Evolutionary conservation across 2,113 vertebrate genomes (phyloP), one percentile per base, ranked within the genome.

Genomic region (Opisthocomus hoazin): DNA sequence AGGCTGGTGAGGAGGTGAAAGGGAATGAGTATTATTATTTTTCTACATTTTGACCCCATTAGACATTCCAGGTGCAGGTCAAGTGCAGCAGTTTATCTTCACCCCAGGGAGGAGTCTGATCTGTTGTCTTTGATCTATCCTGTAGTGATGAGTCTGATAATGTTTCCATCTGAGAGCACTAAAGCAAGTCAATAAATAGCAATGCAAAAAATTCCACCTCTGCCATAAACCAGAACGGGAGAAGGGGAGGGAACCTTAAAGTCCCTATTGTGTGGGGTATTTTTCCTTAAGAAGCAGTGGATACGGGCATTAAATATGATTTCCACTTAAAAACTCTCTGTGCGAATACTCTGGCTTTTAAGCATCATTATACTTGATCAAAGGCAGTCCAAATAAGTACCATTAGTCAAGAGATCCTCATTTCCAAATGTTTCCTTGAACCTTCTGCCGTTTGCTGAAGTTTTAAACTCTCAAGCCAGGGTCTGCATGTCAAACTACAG

Each of bases 81-180:
- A 96, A 96, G 96, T 95, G 92, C 92, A 95, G 81, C 80, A 57
- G 80, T 95, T 96, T 84, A 94, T 95, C 92, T 89, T 77, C 80
- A 58, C 80, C 23, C 39, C 10, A 11, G 53, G 88, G 95, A 94
- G 95, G 94, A 95, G 90, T 90, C 80, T 69, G 92, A 84, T 91
- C 80, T 94, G 76, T 76, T 87, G 69, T 11, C 92, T 97, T 92
- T 96, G 96, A 94, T 97, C 80, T 87, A 1, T 21, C 53, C 86
- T 15, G 5, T 53, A 39, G 69, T 91, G 95, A 95, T 94, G 89
- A 96, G 86, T 41, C 89, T 92, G 96, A 91, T 73, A 89, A 89
- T 82, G 89, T 89, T 92, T 79, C 94, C 94, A 93, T 94, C 90
- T 69, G 57, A 96, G 65, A 94, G 45, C 88, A 94, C 84, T 74